Evolutionary conservation across 1,140 invertebrate species (phyloP), one percentile per base, ranked within the genome.

Genomic region (Halesus radiatus): DNA sequence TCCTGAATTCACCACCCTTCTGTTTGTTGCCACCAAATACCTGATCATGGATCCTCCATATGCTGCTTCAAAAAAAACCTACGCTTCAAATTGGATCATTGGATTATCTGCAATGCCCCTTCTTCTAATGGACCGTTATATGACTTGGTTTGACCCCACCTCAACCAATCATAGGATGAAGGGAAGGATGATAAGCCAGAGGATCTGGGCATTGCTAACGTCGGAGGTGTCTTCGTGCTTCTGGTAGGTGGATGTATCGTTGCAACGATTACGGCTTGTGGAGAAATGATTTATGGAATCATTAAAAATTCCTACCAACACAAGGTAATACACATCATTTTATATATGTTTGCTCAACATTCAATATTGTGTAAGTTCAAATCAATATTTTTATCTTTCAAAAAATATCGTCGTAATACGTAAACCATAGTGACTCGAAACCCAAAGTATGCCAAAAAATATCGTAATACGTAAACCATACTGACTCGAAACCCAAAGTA

Each of bases 221-320:
- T 97, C 87, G 93, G 97, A 56, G 98, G 98, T 45, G 95, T 99
- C 6, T 99, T 99, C 86, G 95, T 99, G 16, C 96, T 99, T 7
- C 90, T 99, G 20, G 91, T 98, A 3, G 89, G 88, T 13, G 91
- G 91, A 60, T 88, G 90, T 83, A 83, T 88, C 7, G 85, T 91
- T 50, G 91, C 88, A 0, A 56, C 88, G 3, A 64, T 88, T 5
- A 86, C 88, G 26, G 88, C 88, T 0, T 86, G 85, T 5, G 81
- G 88, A 3, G 88, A 90, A 56, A 89, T 89, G 88, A 72, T 90
- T 5, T 88, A 86, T 86, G 88, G 87, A 15, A 87, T 89, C 0
- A 87, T 88, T 70, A 87, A 88, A 60, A 84, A 87, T 37, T 86
- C 88, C 16, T 84, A 88, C 10, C 89, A 88, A 82, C 88, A 90